phyloP scores from a whole-genome alignment of 37 sponge, comb jelly and placozoan genomes.

The Theonella swinhoei region DNA sequence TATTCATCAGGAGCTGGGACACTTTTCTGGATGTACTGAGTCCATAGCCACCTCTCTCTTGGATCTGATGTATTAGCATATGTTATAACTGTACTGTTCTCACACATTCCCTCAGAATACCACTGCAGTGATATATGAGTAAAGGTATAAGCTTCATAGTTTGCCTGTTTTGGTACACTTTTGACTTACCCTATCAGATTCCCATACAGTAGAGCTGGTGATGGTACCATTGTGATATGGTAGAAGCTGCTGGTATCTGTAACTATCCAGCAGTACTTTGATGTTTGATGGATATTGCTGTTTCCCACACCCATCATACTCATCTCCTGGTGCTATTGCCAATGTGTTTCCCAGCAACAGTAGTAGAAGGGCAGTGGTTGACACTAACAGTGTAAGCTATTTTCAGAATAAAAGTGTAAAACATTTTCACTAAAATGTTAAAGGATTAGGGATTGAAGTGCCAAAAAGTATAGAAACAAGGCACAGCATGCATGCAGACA shows the following conservation, averaged over 20 bases:
- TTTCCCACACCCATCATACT: neutral
- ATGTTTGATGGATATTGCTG: neutral
- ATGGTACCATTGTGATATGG: neutral
- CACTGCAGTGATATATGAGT: neutral
- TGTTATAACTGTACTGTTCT: neutral
- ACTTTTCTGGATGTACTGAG: neutral
- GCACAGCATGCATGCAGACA: no score
- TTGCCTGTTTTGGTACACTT: neutral
- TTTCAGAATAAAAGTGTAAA: neutral
- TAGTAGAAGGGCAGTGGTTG: neutral
- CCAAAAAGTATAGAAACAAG: no score
- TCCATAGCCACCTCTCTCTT: neutral
- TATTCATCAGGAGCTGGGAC: neutral
- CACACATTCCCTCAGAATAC: neutral
- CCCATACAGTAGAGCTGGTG: neutral
- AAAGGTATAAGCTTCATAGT: neutral
- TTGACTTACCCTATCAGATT: neutral
- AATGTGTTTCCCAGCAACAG: neutral
- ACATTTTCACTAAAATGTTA: no score
- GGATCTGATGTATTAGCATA: neutral
- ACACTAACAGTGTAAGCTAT: neutral
- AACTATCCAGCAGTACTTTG: neutral
- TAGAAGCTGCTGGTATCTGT: neutral
- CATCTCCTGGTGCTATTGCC: neutral
- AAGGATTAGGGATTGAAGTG: no score